Base-by-base conservation (phyloP, 1,140 invertebrate genomes). In the Drosophila serrata region DNA sequence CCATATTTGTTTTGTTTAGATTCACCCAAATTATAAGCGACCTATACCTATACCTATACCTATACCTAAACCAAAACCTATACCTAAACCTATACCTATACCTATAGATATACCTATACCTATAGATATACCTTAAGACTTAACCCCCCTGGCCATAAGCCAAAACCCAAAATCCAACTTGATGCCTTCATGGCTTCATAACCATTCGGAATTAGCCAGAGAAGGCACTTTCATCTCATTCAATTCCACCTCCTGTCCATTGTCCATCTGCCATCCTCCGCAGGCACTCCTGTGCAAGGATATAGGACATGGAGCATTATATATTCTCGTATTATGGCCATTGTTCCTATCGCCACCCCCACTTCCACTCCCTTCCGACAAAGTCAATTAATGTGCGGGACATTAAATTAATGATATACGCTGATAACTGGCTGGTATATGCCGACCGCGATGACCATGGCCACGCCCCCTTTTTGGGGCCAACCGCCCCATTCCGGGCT, bases 341-440 rank as follows among this genome's bases (percentile, higher is more conserved):
- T 76, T 67, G 62, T 45, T 51, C 55, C 35, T 43, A 56, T 67
- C 48, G 49, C 40, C 37, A 35, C 24, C 8, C 22, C 45, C 42
- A 9, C 39, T 13, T 9, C 31, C 11, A 8, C 9, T 33, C 31
- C 0, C 40, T 17, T 39, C 22, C 40, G 62, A 58, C 62, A 76
- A 76, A 76, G 73, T 76, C 74, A 76, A 76, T 76, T 76, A 76
- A 76, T 76, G 73, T 76, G 74, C 74, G 74, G 73, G 61, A 60
- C 85, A 88, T 90, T 81, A 88, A 90, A 88, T 88, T 90, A 88
- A 88, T 88, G 85, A 90, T 90, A 79, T 90, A 75, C 64, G 39
- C 81, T 74, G 80, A 88, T 87, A 84, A 78, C 74, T 65, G 57
- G 37, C 59, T 69, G 60, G 33, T 80, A 80, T 77, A 63, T 67